Conservation (phyloP, 2,888 invertebrate genomes). For the Latrodectus elegans region DNA sequence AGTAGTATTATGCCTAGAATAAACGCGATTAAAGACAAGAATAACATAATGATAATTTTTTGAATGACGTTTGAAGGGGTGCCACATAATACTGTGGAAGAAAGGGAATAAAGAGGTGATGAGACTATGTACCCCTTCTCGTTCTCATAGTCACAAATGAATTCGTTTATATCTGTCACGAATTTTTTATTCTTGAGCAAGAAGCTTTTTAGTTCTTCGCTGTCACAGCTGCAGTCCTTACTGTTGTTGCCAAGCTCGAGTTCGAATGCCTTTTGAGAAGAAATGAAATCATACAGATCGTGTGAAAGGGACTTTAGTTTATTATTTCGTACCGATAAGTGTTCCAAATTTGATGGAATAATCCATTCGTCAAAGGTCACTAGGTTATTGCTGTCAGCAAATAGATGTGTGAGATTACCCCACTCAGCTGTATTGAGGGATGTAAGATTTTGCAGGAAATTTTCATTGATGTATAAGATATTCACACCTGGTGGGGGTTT, state of each 20-base stretch:
- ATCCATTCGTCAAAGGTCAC: constrained; percentile 4
- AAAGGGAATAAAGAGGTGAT: constrained; percentile 10
- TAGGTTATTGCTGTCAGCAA: constrained; percentile 23
- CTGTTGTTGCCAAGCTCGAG: constrained; percentile 17
- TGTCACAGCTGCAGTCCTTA: constrained; percentile 20
- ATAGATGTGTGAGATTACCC: constrained; percentile 24
- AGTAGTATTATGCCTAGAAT: constrained; percentile 44
- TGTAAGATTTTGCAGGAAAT: constrained; percentile 12
- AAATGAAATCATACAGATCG: not conserved
- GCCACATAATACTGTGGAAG: constrained; percentile 9
- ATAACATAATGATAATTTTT: too few species aligned
- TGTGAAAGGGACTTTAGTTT: constrained; percentile 3
- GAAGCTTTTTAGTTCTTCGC: constrained; percentile 12
- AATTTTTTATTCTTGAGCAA: not conserved
- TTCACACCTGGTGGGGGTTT: constrained; percentile 9
- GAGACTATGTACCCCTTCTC: constrained; percentile 23
- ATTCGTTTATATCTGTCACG: constrained; percentile 12
- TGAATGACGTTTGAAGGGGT: not conserved
- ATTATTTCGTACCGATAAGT: constrained; percentile 28
- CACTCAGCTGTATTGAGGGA: constrained; percentile 21
- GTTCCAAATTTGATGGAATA: constrained; percentile 7
- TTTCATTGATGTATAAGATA: constrained; percentile 47
- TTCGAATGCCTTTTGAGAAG: not conserved
- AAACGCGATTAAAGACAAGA: too few species aligned
- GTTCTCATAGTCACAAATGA: constrained; percentile 19